Conservation (phyloP, 2,888 invertebrate species). For the Drosophila pseudotalamancana region DNA sequence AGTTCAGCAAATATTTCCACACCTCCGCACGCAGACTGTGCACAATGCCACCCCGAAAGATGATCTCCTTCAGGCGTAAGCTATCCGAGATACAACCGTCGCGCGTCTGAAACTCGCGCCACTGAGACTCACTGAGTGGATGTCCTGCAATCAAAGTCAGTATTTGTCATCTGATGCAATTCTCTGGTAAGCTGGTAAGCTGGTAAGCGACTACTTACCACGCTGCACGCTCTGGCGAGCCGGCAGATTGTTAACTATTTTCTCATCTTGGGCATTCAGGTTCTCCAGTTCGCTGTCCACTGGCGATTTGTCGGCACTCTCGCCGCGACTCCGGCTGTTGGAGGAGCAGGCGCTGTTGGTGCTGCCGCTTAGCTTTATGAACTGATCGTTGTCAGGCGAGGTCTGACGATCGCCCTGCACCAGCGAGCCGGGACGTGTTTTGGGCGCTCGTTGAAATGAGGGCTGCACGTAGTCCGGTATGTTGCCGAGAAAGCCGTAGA, state of each 20-base stretch:
- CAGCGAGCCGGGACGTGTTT: constrained; percentile 57
- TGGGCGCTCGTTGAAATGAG: constrained; percentile 73
- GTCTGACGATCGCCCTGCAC: constrained; percentile 57
- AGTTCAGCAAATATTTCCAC: constrained; percentile 97
- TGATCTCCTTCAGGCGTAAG: constrained; percentile 91
- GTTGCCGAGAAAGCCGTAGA: constrained; percentile 82
- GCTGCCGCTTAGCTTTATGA: constrained; percentile 71
- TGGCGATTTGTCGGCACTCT: constrained; percentile 85
- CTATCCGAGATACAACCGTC: constrained; percentile 93
- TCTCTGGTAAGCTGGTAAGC: not conserved
- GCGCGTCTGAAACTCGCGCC: constrained; percentile 91
- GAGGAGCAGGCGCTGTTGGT: constrained; percentile 70
- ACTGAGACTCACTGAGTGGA: constrained; percentile 91
- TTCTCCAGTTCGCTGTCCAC: constrained; percentile 87
- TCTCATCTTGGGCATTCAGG: constrained; percentile 77
- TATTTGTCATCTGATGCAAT: not conserved
- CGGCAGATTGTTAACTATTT: constrained; percentile 77
- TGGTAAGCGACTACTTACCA: constrained; percentile 60
- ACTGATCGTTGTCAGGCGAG: constrained; percentile 81
- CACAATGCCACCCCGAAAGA: constrained; percentile 96
- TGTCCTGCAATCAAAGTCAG: constrained; percentile 84
- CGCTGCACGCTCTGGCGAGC: constrained; percentile 77
- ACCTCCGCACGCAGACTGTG: constrained; percentile 91
- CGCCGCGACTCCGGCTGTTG: constrained; percentile 70
- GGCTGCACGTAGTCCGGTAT: constrained; percentile 82